These are phyloP conservation scores for Lagorchestes hirsutus DNA, from an alignment of 2,797 vertebrate species.

Conservation along the genomic window DNA sequence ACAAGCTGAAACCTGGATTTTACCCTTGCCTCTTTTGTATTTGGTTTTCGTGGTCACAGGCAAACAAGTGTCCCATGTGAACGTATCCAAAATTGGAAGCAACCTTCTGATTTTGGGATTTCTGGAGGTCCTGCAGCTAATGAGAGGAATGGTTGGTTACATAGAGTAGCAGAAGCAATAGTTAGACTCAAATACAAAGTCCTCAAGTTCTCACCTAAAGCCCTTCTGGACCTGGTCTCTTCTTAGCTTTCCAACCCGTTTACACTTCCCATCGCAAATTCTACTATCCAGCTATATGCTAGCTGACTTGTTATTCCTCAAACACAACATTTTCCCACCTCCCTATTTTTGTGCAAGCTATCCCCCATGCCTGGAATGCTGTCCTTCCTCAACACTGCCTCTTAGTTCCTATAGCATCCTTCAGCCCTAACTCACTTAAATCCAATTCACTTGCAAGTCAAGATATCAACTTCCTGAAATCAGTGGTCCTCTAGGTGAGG, in stretches of 20 bases:
- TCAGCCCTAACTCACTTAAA: too few relatives aligned
- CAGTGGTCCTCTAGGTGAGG: too few relatives aligned
- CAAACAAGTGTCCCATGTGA: neutral
- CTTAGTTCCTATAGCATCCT: too few relatives aligned
- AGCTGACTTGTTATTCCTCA: neutral
- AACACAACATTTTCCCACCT: neutral
- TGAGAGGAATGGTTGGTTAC: neutral
- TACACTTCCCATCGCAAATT: neutral
- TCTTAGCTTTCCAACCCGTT: neutral
- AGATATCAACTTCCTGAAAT: too few relatives aligned
- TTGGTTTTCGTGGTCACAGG: neutral
- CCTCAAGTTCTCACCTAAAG: neutral
- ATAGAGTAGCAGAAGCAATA: neutral
- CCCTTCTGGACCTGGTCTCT: neutral
- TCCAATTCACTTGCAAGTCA: too few relatives aligned
- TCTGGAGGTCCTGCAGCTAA: neutral
- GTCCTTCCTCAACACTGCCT: too few relatives aligned
- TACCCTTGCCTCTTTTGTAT: neutral
- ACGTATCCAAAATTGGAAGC: neutral
- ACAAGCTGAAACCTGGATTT: too few relatives aligned
- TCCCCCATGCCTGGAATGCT: neutral
- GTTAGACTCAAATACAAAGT: neutral
- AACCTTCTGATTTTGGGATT: neutral
- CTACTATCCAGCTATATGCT: neutral
- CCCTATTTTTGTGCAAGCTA: neutral